Evolutionary conservation across 2,113 vertebrate genomes (phyloP), one percentile per base, ranked within the genome.

Genomic region (Lathamus discolor): DNA sequence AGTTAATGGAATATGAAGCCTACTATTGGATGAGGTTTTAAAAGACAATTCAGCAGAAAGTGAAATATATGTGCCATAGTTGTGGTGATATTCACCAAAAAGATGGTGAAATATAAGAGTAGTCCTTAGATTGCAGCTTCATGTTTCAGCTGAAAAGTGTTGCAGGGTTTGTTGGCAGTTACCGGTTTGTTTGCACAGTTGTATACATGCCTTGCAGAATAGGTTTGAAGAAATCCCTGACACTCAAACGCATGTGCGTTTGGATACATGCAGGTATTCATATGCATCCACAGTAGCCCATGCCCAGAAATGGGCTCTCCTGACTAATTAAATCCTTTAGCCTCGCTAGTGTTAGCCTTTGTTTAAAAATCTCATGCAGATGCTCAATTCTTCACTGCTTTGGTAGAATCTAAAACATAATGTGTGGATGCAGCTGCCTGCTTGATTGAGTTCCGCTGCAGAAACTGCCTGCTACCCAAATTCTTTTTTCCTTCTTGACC

Each of bases 301-400:
- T 23, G 8, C 11, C 79, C 43, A 61, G 62, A 51, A 86, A 16
- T 28, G 46, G 28, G 5, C 48, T 88, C 48, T 33, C 31, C n/a
- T 43, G 51, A 5, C 48, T 28, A 8, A 74, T 14, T 7, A 90
- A 69, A 6, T 59, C 62, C 20, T 64, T 43, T 17, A 75, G 74
- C 37, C 25, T 43, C 61, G 6, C 29, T 83, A 20, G 13, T 43
- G 86, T 72, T 94, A 97, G 82, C 76, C 57, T 87, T 62, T 75
- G 67, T 92, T 92, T 13, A 46, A 96, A 96, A 44, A 22, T 54
- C 95, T 97, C 94, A 24, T 95, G 97, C 97, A 97, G 97, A 83
- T 96, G 97, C 95, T 98, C 96, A 27, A 6, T 96, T 95, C 96
- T 23, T 79, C 94, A 46, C 80, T 96, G 90, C 96, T 96, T 78